Base-by-base conservation (phyloP, 2,888 invertebrate species). In the Chirona hameri region DNA sequence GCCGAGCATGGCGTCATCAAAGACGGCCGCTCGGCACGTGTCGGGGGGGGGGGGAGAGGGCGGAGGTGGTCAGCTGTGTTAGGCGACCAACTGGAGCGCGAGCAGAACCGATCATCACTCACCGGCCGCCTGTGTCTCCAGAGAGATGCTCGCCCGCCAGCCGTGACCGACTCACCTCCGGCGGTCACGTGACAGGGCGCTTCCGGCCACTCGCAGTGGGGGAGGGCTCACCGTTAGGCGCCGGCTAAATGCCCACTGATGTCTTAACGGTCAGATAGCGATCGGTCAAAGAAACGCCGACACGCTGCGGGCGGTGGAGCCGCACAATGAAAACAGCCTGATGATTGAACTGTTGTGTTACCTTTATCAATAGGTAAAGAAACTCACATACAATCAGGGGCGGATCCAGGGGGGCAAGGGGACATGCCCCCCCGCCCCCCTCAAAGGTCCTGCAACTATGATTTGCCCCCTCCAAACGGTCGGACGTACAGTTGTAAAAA, bases 81-180 rank as follows among this genome's bases (percentile, higher is more conserved):
- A 72, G 18, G 18, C 15, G 31, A 29, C 72, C 31, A 72, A 72
- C 72, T 72, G 72, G 72, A 72, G 72, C 72, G 72, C 72, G 72
- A 10, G 29, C 31, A 14, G 27, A 14, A 31, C 31, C 31, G 65
- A 10, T 18, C 72, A 31, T 72, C 18, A 31, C 18, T 72, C 72
- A 72, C 29, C 72, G 29, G 69, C 69, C 31, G 31, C 14, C 14
- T 39, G 72, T 0, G 72, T 72, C 72, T 31, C 18, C 7, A 31
- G 31, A 31, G 72, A 27, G 65, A 60, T 3, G 60, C 1, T 7
- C 65, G 27, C 65, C 65, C 10, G 24, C 65, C 65, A 12, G 65
- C 65, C 65, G 65, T 12, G 65, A 65, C 65, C n/a, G n/a, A 27
- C 27, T 1, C 65, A 27, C 27, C n/a, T 27, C 65, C 10, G 65